Percentiles rank a stretch among this genome's conserved stretches.
These are phyloP conservation scores for Aphelocoma californica DNA, from an alignment of 2,797 vertebrate species.

Conservation along the genomic window DNA sequence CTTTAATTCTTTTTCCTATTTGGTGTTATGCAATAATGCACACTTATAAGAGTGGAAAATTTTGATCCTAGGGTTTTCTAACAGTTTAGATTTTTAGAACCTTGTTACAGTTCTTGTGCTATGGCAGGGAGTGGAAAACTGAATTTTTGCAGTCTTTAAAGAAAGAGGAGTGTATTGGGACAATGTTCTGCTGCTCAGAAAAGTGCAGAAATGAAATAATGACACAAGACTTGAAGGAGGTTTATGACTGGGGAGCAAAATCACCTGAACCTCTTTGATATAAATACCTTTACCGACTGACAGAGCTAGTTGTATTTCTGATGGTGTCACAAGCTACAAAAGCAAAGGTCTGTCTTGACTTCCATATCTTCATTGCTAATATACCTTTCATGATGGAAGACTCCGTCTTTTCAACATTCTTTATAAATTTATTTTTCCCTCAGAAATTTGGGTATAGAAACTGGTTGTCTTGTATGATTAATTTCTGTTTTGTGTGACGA, in stretches of 20 bases:
- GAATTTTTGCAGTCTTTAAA: neutral
- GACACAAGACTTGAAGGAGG: neutral
- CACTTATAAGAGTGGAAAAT: neutral
- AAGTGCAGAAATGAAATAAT: neutral
- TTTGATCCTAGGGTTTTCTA: neutral
- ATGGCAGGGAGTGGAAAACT: fast-evolving
- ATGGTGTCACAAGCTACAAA: neutral
- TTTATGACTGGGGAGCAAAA: neutral
- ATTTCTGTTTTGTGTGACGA: neutral
- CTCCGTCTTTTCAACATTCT: neutral
- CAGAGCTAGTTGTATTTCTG: neutral
- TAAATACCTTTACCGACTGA: neutral
- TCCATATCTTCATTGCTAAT: neutral
- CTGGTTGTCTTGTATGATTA: neutral
- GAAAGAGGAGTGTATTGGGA: neutral
- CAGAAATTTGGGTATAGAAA: neutral
- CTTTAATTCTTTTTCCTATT: neutral
- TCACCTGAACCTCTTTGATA: neutral
- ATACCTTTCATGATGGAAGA: neutral
- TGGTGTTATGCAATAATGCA: neutral
- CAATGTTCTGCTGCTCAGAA: neutral
- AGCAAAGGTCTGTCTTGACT: neutral
- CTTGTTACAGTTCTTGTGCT: neutral
- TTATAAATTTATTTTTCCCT: neutral
- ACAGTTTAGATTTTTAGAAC: neutral